Base-by-base conservation (phyloP, 2,888 invertebrate species). In the Nyleta sp. region DNA sequence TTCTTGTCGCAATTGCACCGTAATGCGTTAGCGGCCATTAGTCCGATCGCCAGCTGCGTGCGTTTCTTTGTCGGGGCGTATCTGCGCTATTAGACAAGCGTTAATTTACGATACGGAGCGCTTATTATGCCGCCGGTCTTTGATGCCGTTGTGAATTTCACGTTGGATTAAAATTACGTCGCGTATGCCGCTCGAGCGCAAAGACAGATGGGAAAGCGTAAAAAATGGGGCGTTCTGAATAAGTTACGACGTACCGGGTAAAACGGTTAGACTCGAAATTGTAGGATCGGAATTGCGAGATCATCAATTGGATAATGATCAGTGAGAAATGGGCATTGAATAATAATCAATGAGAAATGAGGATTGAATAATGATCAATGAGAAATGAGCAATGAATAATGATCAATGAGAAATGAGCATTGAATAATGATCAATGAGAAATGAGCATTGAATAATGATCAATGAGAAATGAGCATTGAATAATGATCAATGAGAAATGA, bases 1-100 rank as follows among this genome's bases (percentile, higher is more conserved):
- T 72, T 72, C 72, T 50, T 67, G 71, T 76, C 70, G 76, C 62
- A 71, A 52, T 35, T 46, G 42, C 71, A n/a, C 48, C 15, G 35
- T 71, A 71, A 77, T 60, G 46, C 50, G 67, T 67, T 18, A 50
- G 48, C 48, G 28, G 35, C 72, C 72, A 77, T 77, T 72, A 72
- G 67, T 55, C 42, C 55, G 44, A 78, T 60, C 72, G 52, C 5
- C 31, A 68, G 62, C 68, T 78, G 62, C 50, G 18, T 40, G 71
- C 67, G 72, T 78, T 72, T 68, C 67, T 78, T 78, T 62, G 20
- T 24, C 60, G 46, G 11, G 50, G 22, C 67, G 46, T 62, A 18
- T 17, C 40, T 42, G 48, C 17, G 60, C 50, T 31, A 50, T 59
- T 71, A 52, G 50, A 28, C 31, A 13, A 38, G 18, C 46, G 65